Evolutionary conservation across 1,140 invertebrate genomes (phyloP), one percentile per base, ranked within the genome.

Genomic region (Eufriesea mexicana): DNA sequence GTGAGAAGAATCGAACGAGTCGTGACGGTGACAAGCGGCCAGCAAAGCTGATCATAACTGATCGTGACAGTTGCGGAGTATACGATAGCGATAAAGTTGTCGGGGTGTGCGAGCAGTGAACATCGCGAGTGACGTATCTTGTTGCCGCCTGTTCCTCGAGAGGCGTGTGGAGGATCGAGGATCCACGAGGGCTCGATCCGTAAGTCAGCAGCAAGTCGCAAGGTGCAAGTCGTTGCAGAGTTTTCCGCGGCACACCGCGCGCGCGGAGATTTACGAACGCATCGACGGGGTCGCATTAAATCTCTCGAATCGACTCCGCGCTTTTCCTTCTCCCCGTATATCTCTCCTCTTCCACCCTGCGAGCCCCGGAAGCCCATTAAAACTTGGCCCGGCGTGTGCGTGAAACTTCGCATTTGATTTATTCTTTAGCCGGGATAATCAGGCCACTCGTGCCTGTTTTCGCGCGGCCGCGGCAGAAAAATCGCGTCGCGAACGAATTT

Each of bases 321-420:
- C n/a, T 10, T 42, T n/a, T 23, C 35, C 23, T 23, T 18, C n/a
- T 45, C 25, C 59, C 61, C 35, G 28, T 59, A n/a, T 59, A 28
- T 62, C 8, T 8, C 28, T 28, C 28, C 6, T 35, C 61, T 5
- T 2, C 0, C 57, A 23, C 9, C 4, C 51, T 18, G 12, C 73
- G 51, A 23, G 55, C 51, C 10, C 45, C 59, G n/a, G 62, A 62
- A 84, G 67, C 80, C 84, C 62, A 70, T 76, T 70, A 83, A 79
- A 84, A 64, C 73, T 68, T 84, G 45, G 64, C 49, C 57, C 54
- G n/a, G 35, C 25, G 25, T 45, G 55, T 42, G 51, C 78, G 68
- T 18, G 78, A 45, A 73, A 73, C 68, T 61, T 47, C 16, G 28
- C 14, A 57, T 77, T 72, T 45, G 57, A 79, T 73, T 79, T 79